Conservation (phyloP, 2,113 vertebrate genomes). For the Narcine bancroftii region DNA sequence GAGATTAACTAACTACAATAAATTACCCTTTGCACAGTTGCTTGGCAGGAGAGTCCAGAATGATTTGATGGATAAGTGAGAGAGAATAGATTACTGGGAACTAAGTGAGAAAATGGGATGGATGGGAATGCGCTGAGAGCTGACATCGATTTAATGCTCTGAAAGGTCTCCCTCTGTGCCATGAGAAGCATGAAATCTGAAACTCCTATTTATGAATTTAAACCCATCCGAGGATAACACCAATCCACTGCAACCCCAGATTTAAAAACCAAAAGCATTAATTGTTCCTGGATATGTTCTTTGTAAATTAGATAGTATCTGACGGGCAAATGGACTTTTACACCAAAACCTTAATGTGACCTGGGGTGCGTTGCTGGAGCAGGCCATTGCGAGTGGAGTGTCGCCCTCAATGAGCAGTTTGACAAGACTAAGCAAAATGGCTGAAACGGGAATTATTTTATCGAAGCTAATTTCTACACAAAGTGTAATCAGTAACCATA, state of each 20-base stretch:
- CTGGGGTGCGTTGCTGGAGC: neutral
- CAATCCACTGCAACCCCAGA: neutral
- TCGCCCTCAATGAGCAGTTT: neutral
- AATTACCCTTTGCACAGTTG: too few relatives aligned
- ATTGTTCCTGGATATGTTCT: neutral
- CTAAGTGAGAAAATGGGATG: too few relatives aligned
- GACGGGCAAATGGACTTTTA: neutral
- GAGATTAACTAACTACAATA: too few relatives aligned
- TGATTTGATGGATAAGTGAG: too few relatives aligned
- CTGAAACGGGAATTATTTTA: too few relatives aligned
- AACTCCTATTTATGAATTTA: neutral
- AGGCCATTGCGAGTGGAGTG: too few relatives aligned
- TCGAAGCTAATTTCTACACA: neutral
- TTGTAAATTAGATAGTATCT: neutral
- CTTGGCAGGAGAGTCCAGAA: too few relatives aligned
- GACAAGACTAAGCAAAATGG: neutral
- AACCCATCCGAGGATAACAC: neutral
- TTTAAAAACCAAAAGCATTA: neutral
- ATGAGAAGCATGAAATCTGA: too few relatives aligned
- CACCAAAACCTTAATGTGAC: neutral
- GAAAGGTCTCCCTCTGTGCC: too few relatives aligned
- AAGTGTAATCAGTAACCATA: neutral
- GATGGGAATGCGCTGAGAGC: too few relatives aligned
- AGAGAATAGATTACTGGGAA: too few relatives aligned
- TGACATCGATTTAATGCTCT: too few relatives aligned